Evolutionary conservation across 2,797 vertebrate genomes (phyloP), one percentile per base, ranked within the genome.

Genomic region (Sebastes elongatus): DNA sequence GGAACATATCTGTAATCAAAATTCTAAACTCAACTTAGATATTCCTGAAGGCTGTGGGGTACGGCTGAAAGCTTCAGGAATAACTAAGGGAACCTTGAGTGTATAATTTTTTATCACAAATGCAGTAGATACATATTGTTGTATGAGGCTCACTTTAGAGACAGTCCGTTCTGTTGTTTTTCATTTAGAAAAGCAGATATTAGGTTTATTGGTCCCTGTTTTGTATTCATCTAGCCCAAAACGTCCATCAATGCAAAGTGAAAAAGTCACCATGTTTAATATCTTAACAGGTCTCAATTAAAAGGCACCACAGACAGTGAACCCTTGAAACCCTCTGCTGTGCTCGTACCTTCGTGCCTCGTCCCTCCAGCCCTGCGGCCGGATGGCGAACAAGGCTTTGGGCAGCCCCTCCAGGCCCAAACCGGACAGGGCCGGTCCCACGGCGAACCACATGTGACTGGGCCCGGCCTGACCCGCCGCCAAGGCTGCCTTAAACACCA

Each of bases 381-480:
- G 94, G 74, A 98, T 97, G 1, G 97, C 96, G 52, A 98, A 98
- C 74, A 98, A 77, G 20, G 97, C 97, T 4, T 96, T 97, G 0
- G 98, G 98, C 33, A 97, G 92, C 1, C 97, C 96, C 78, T 97
- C 96, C 7, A 96, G 95, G 59, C 96, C 96, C 64, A 97, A 87
- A n/a, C 96, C 96, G 0, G 97, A 96, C 64, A 98, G 93, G 8
- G 96, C 97, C 2, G 98, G 96, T 2, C 98, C 98, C 70, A 98
- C 97, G 7, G 97, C 96, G 71, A 98, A 98, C 98, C 98, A 99
- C 91, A 99, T 95, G 85, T 99, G 97, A 53, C 97, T 97, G 2
- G 97, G 96, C 0, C 97, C 97, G 0, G 97, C 95, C 72, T 98
- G 95, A 23, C 97, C 97, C 0, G 97, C 94, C 1, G 96, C 96